A percentile compares a stretch with the other conserved stretches of the same genome.
Conservation (phyloP, 2,113 vertebrate species). For the Hepsetus odoe region DNA sequence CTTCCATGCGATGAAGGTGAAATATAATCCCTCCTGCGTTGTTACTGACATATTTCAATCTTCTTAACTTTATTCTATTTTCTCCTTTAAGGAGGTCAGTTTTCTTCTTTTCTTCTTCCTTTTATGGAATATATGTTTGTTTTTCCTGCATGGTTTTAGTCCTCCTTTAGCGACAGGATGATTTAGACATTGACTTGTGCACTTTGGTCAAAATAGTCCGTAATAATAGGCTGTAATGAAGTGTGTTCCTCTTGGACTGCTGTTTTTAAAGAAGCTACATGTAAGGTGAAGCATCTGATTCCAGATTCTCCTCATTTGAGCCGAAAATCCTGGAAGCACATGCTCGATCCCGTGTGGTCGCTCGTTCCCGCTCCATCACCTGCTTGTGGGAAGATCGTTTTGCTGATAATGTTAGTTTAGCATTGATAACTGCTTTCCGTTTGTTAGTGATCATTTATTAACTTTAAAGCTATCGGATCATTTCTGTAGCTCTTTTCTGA, state of each 20-base stretch:
- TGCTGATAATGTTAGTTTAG: background rate
- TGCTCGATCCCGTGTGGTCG: too few relatives aligned
- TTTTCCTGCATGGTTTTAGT: background rate
- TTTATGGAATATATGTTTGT: background rate
- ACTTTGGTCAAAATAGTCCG: background rate
- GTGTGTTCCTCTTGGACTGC: background rate
- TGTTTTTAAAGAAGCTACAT: constrained; percentile 8
- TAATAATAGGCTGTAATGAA: background rate
- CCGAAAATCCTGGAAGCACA: background rate
- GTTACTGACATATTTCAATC: background rate
- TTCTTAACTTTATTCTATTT: background rate
- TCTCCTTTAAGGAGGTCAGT: background rate
- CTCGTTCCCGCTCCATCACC: too few relatives aligned
- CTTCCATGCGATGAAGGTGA: constrained; percentile 2
- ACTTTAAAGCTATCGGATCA: background rate
- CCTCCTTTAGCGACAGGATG: background rate
- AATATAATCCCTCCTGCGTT: background rate
- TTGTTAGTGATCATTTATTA: background rate
- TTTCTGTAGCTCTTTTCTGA: background rate
- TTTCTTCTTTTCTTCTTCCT: background rate
- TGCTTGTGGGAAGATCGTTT: too few relatives aligned
- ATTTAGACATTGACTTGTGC: background rate
- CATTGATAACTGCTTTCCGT: background rate
- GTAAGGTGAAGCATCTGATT: background rate
- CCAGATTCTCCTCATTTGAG: too few relatives aligned